These are phyloP conservation scores for Lithophane ornitopus DNA, from an alignment of 2,888 invertebrate genomes.

Conservation along the genomic window DNA sequence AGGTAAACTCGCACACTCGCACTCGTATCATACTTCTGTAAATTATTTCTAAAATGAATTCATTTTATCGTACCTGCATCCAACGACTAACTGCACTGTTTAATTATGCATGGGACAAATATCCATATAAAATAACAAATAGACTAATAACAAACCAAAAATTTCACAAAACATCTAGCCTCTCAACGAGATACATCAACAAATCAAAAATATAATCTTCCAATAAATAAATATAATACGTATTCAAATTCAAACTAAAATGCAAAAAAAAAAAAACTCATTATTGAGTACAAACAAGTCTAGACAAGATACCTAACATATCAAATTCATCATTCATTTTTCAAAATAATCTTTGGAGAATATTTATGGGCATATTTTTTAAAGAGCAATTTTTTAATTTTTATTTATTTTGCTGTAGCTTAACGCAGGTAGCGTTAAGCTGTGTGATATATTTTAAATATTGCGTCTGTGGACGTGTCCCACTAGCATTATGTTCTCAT, in stretches of 20 bases:
- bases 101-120: background rate
- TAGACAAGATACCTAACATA: constrained; percentile 23
- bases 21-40: background rate
- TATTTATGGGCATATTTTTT: constrained; percentile 5
- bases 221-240: constrained; percentile 15
- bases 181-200: constrained; percentile 26
- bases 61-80: background rate
- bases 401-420: constrained; percentile 18
- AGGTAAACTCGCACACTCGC: background rate
- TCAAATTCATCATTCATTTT: constrained; percentile 15
- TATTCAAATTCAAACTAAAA: constrained; percentile 38
- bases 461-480: background rate
- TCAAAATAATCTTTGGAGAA: background rate
- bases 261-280: constrained; percentile 30
- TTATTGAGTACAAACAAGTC: constrained; percentile 29
- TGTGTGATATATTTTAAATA: background rate
- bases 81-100: background rate
- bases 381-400: background rate
- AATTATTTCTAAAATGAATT: background rate
- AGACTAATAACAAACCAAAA: constrained; percentile 2
- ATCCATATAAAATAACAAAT: background rate
- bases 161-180: constrained; percentile 4
- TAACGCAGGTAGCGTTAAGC: no score
- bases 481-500: no score
- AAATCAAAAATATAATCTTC: constrained; percentile 47